phyloP scores from a whole-genome alignment of 1,140 invertebrate genomes.

The Sinella curviseta region DNA sequence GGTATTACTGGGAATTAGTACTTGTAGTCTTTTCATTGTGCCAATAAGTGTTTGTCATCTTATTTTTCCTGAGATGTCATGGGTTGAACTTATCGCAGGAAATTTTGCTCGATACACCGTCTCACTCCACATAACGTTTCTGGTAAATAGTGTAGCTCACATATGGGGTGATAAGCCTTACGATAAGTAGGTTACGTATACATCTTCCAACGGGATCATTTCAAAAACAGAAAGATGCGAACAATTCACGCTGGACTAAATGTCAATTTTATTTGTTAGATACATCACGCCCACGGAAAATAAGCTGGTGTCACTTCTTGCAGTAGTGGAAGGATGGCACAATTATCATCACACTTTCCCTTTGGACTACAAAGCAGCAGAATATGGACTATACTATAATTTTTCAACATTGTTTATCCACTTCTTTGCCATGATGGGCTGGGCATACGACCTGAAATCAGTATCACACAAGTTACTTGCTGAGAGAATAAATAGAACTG shows the following conservation, averaged over 20 bases:
- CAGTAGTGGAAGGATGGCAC: conserved; percentile 66
- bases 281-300: not conserved
- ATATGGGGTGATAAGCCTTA: conserved; percentile 63
- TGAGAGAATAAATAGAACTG: conserved; percentile 48
- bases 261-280: not conserved
- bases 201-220: not conserved
- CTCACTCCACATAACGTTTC: conserved; percentile 67
- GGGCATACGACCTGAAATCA: conserved; percentile 58
- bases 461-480: conserved; percentile 52
- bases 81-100: conserved; percentile 51
- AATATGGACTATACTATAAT: conserved; percentile 56
- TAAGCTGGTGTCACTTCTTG: not conserved
- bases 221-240: too few species aligned
- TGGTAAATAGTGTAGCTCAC: conserved; percentile 65
- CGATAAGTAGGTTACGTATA: conserved; percentile 57
- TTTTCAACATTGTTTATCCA: conserved; percentile 60
- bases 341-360: conserved; percentile 60
- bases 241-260: too few species aligned
- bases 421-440: conserved; percentile 56
- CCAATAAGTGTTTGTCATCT: not conserved
- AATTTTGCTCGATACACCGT: conserved; percentile 53
- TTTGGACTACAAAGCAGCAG: conserved; percentile 56
- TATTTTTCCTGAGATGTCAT: not conserved
- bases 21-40: conserved; percentile 50
- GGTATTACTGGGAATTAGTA: conserved; percentile 60